These are phyloP conservation scores for Danio jaintianensis DNA, from an alignment of 2,797 vertebrate genomes.

Conservation along the genomic window DNA sequence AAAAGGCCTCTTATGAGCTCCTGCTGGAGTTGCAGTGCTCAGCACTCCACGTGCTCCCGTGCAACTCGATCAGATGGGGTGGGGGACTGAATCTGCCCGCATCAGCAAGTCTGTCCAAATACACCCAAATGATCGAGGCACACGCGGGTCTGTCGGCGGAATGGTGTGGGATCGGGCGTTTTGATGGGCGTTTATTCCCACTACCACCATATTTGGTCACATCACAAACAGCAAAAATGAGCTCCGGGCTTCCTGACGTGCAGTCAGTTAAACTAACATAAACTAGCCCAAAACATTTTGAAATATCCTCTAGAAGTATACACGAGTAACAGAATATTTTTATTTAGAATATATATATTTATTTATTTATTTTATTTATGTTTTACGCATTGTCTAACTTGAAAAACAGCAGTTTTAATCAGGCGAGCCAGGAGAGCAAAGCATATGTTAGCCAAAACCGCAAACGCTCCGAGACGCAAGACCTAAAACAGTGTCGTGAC, in stretches of 20 bases:
- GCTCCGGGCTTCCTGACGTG: conserved; percentile 7
- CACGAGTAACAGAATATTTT: background rate
- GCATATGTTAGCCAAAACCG: conserved; percentile 28
- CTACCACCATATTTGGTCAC: conserved; percentile 49
- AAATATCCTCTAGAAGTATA: background rate
- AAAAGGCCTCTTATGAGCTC: conserved; percentile 30
- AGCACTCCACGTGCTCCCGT: conserved; percentile 79
- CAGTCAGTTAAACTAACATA: background rate
- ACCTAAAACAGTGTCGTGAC: background rate
- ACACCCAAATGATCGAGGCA: conserved; percentile 37
- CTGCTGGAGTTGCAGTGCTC: conserved; percentile 78
- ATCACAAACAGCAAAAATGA: conserved; percentile 5
- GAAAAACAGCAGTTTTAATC: conserved; percentile 16
- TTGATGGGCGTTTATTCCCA: conserved; percentile 43
- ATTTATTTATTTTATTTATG: background rate
- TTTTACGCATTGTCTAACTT: background rate
- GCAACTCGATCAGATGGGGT: conserved; percentile 72
- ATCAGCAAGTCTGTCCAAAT: conserved; percentile 56
- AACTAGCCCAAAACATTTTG: background rate
- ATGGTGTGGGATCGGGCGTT: conserved; percentile 38
- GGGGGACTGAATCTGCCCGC: conserved; percentile 51
- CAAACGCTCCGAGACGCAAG: background rate
- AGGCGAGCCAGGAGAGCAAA: conserved; percentile 17
- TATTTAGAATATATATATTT: background rate
- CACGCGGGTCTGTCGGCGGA: conserved; percentile 17